Conservation (phyloP, 2,797 vertebrate genomes). For the Sebastes aleutianus region DNA sequence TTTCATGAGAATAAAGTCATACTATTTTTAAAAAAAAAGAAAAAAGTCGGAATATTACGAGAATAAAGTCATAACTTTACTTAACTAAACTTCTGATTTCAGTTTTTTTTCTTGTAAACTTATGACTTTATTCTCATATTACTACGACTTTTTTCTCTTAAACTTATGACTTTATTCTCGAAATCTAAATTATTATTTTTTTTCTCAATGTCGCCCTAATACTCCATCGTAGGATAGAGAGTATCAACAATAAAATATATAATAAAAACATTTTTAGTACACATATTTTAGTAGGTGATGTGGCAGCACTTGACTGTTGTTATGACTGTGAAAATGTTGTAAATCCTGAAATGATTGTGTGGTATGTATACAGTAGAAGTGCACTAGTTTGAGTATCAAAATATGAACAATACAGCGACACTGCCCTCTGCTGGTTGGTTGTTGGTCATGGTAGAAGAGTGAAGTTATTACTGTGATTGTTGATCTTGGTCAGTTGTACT, state of each 20-base stretch:
- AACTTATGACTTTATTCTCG: too few species aligned
- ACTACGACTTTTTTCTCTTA: accelerated
- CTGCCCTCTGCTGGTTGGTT: conserved; percentile 64
- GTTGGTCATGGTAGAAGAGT: background rate
- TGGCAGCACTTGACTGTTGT: background rate
- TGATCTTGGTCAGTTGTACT: background rate
- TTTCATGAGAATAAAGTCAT: too few species aligned
- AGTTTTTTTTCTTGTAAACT: too few species aligned
- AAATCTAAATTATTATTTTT: too few species aligned
- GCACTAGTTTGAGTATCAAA: background rate
- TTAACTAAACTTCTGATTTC: too few species aligned
- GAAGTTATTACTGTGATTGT: background rate
- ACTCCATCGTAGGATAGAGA: too few species aligned
- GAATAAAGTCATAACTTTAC: too few species aligned
- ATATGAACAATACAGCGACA: conserved; percentile 4
- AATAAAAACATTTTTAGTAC: background rate
- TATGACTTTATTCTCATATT: too few species aligned
- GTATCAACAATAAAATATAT: background rate
- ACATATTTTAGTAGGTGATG: background rate
- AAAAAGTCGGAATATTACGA: too few species aligned
- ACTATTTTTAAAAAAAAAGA: too few species aligned
- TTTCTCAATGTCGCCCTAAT: too few species aligned
- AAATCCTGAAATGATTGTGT: background rate
- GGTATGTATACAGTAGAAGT: background rate
- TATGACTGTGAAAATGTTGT: background rate